Conservation (phyloP, 1,140 invertebrate genomes). For the Leguminivora glycinivorella region DNA sequence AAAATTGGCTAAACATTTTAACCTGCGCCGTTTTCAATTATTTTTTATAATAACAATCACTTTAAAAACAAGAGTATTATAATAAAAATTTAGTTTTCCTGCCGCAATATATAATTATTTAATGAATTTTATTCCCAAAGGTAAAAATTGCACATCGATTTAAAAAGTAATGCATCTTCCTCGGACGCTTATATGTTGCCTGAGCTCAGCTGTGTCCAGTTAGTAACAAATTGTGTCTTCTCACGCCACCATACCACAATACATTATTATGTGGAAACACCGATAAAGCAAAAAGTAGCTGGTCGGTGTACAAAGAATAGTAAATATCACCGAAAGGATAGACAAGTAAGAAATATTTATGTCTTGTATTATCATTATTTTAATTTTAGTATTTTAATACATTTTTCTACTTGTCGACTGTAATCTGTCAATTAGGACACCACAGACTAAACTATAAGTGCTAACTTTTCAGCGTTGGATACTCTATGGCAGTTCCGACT, state of each 20-base stretch:
- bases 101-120: not conserved
- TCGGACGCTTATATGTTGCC: slow-evolving; percentile 41
- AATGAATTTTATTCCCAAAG: slow-evolving; percentile 30
- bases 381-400: too few species aligned
- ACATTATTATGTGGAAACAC: slow-evolving; percentile 35
- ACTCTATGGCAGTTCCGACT: too few species aligned
- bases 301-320: not conserved
- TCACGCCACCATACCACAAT: slow-evolving; percentile 55
- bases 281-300: slow-evolving; percentile 42
- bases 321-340: not conserved
- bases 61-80: too few species aligned
- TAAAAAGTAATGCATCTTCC: slow-evolving; percentile 50
- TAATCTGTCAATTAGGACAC: too few species aligned
- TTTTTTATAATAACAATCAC: not conserved
- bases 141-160: slow-evolving; percentile 38
- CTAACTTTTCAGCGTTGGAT: too few species aligned
- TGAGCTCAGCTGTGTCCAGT: slow-evolving; percentile 35
- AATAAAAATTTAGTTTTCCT: too few species aligned
- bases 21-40: too few species aligned
- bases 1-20: too few species aligned
- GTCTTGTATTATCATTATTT: too few species aligned
- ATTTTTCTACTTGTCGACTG: too few species aligned
- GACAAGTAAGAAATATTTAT: not conserved
- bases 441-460: too few species aligned
- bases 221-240: slow-evolving; percentile 51